Evolutionary conservation across 2,888 invertebrate genomes (phyloP), one percentile per base, ranked within the genome.

Genomic region (Trisateles emortualis): DNA sequence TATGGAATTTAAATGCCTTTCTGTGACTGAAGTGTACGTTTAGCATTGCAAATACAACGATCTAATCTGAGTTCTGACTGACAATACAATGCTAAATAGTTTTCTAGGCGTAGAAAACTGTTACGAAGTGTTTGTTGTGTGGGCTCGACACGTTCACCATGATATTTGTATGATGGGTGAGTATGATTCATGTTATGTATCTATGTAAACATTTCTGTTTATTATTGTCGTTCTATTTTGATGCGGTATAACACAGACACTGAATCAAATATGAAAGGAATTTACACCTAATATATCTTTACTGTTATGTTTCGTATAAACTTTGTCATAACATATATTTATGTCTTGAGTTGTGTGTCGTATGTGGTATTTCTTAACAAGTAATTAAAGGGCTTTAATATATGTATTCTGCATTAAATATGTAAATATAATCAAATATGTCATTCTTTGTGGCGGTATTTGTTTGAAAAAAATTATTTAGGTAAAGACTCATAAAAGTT

Each of bases 1-100:
- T 80, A 81, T 78, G 81, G 85, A 88, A 87, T 88, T 83, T 78
- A 81, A 87, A 87, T 84, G 74, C 63, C 67, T 69, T 64, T 71
- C 58, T 68, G 56, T 45, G 48, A 48, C 57, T 63, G 66, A 72
- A 75, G 76, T 68, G 52, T 72, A 71, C 74, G 74, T 74, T 78
- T 77, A 70, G 71, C 75, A 78, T 78, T 76, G 75, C 74, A 82
- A 83, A 81, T 79, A 78, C 64, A 56, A 45, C 59, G 67, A 71
- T 78, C 73, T 81, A 78, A 82, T 78, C 73, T 58, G 51, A 44
- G 51, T 45, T 52, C 59, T 64, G 57, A 56, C 65, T 57, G 60
- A 56, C 52, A 59, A 68, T 62, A 64, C 60, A 49, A 67, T 72
- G 62, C 59, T 59, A 67, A 72, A 62, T 42, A 71, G 61, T 62